A percentile compares a stretch with the other conserved stretches of the same genome.
Conservation (phyloP, 37 sponge, comb jelly and placozoan species). For the Ephydatia muelleri region DNA sequence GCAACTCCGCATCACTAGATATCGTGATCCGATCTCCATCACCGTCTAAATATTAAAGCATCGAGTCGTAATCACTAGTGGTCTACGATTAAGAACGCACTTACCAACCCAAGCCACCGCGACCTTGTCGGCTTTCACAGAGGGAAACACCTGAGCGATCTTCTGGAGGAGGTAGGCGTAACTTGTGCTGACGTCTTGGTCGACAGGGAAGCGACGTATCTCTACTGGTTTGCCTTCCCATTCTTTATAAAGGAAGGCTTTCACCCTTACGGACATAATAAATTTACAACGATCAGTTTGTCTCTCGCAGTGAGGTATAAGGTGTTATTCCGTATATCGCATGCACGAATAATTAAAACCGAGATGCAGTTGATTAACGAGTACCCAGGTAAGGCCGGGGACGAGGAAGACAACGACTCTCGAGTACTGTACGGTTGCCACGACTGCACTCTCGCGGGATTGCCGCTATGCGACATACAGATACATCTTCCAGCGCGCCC, state of each 20-base stretch:
- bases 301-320: too few relatives aligned
- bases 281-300: too few relatives aligned
- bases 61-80: not conserved
- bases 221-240: slow-evolving; percentile 27
- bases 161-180: slow-evolving; percentile 53
- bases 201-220: slow-evolving; percentile 48
- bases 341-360: too few relatives aligned
- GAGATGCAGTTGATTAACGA: too few relatives aligned
- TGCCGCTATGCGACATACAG: too few relatives aligned
- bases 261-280: slow-evolving; percentile 48
- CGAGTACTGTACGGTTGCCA: too few relatives aligned
- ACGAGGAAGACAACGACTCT: too few relatives aligned
- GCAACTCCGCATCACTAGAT: slow-evolving; percentile 48
- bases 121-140: slow-evolving; percentile 17
- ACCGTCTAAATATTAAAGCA: slow-evolving; percentile 15
- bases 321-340: too few relatives aligned
- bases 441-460: too few relatives aligned
- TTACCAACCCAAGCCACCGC: slow-evolving; percentile 25
- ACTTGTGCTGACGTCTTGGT: slow-evolving; percentile 42
- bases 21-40: slow-evolving; percentile 43
- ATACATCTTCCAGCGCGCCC: too few relatives aligned
- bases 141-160: slow-evolving; percentile 27
- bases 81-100: not conserved
- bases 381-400: too few relatives aligned
- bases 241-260: slow-evolving; percentile 35